Base-by-base conservation (phyloP, 2,113 vertebrate genomes). In the Gorsachius goisagi region DNA sequence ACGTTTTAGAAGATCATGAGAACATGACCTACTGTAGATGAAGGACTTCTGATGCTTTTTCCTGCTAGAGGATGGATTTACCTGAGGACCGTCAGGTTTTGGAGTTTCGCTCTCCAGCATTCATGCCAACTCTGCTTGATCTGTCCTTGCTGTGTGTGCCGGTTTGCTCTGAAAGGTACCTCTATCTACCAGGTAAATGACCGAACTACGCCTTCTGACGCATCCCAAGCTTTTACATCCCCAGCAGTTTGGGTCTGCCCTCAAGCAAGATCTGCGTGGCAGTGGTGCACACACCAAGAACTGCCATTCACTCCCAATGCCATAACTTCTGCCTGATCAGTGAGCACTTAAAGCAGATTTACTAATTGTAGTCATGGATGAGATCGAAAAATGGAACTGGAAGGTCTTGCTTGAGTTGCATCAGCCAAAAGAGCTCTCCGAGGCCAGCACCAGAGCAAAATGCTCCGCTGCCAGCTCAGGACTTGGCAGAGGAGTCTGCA, bases 251-350 rank as follows among this genome's bases (percentile, higher is more conserved):
- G 52, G 35, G 33, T 35, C 27, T 74, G 68, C 32, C 33, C 41
- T 45, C 62, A 24, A 33, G 32, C 35, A 69, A 53, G 49, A 73
- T 35, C 72, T 83, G 56, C 37, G 28, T 16, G 30, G 49, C 77
- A 56, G 33, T 3, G 39, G 19, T 17, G n/a, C 41, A 44, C 41
- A 44, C 41, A 44, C 41, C 41, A 44, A 44, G 41, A 6, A 78
- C 4, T 32, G 53, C 58, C 86, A 6, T 68, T 23, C 83, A 64
- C 49, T 66, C 62, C 66, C 55, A 59, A 35, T 11, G 45, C 18
- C 1, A 0, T 7, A 41, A 44, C 16, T 30, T 12, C 0, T 30
- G 14, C 55, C 73, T 24, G 3, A 44, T 7, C 58, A 28, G 24
- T 2, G 39, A 79, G 26, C 23, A 32, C 12, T 33, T 35, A 60